Evolutionary conservation across 35 echinoderm and acorn worm species (phyloP).

Genomic region (Lytechinus pictus): DNA sequence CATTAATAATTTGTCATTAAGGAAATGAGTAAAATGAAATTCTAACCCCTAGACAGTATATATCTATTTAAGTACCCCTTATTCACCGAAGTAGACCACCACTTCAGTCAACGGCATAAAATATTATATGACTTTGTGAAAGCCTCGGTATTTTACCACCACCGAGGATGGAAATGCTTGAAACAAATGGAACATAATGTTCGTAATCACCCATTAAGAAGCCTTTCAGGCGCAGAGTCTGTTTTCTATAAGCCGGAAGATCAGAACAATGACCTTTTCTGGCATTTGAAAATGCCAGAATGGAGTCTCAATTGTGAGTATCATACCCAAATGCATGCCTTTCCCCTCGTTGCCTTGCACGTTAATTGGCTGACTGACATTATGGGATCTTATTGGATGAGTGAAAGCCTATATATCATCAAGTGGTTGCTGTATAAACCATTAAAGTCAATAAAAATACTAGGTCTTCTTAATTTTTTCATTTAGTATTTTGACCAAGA

Average conservation of each 20-base stretch:
- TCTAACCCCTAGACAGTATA: background rate
- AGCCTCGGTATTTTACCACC: background rate
- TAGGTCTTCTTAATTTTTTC: background rate
- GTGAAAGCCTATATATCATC: background rate
- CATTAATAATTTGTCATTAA: background rate
- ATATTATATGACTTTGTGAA: background rate
- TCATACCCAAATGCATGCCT: background rate
- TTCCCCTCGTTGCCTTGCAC: background rate
- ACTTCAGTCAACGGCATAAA: background rate
- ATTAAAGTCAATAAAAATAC: background rate
- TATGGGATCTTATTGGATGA: background rate
- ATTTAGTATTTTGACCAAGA: background rate
- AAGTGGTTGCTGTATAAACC: background rate
- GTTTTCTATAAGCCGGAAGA: background rate
- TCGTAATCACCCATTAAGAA: background rate
- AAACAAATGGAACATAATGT: slow-evolving; percentile 6
- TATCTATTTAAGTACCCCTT: background rate
- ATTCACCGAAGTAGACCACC: background rate
- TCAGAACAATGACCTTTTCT: slow-evolving; percentile 3
- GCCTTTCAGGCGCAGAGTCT: background rate
- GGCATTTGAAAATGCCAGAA: background rate
- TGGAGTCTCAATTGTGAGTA: background rate
- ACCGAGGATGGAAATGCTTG: background rate
- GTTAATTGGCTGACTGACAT: slow-evolving; percentile 2
- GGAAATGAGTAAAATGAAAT: background rate